phyloP scores from a whole-genome alignment of 1,140 invertebrate genomes.

The Tetramorium parvispinum region DNA sequence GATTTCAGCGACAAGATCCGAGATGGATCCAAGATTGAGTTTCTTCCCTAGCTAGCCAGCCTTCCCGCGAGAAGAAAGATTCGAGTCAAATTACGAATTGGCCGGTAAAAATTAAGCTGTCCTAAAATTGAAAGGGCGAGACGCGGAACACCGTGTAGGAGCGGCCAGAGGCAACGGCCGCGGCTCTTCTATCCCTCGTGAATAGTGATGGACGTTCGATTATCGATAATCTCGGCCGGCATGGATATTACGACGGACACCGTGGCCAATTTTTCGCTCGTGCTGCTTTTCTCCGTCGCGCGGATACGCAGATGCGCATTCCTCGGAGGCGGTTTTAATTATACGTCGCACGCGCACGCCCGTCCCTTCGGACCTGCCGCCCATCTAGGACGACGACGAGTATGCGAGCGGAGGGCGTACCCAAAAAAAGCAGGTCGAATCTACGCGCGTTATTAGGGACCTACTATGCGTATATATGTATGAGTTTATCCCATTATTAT shows the following conservation, averaged over 20 bases:
- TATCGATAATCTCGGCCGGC: constrained; percentile 45
- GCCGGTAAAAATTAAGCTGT: not conserved
- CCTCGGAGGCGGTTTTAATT: constrained; percentile 72
- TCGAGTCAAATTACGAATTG: not conserved
- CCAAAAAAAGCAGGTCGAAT: constrained; percentile 61
- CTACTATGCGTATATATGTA: constrained; percentile 49
- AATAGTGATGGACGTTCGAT: constrained; percentile 60
- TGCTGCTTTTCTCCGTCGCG: not conserved
- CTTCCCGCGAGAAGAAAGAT: not conserved
- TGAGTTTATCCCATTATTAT: constrained; percentile 68
- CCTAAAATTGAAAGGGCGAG: not conserved
- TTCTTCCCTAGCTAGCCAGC: not conserved
- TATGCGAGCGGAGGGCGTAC: constrained; percentile 47
- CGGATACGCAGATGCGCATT: constrained; percentile 46
- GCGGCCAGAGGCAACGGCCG: not conserved
- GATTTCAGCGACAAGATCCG: not conserved
- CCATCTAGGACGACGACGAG: constrained; percentile 35
- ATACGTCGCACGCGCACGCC: constrained; percentile 62
- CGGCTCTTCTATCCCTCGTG: constrained; percentile 27
- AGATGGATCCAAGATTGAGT: not conserved
- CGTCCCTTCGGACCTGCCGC: constrained; percentile 2
- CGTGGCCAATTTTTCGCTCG: constrained; percentile 56
- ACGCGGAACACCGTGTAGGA: constrained; percentile 1
- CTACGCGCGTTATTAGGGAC: constrained; percentile 57
- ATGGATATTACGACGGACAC: constrained; percentile 29